Percentiles rank a stretch among this genome's conserved stretches.
Evolutionary conservation across 1,140 invertebrate species (phyloP).

Genomic region (Holcopasites calliopsidis): DNA sequence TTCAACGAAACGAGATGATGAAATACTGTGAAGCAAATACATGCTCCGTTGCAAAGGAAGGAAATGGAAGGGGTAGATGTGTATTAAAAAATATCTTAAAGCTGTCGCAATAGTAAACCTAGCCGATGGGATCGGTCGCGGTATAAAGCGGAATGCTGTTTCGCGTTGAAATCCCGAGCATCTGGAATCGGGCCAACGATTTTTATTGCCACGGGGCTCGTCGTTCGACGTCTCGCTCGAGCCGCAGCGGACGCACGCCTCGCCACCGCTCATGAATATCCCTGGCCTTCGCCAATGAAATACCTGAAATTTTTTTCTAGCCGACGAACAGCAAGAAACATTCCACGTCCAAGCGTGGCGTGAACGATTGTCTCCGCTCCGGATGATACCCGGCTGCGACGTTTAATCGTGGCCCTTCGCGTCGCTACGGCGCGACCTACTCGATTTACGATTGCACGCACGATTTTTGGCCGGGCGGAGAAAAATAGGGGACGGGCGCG

Average conservation of each 20-base stretch:
- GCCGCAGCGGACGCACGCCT: neutral
- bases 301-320: slow-evolving; percentile 5
- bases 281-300: slow-evolving; percentile 44
- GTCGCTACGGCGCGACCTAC: slow-evolving; percentile 9
- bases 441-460: neutral
- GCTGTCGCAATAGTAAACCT: too few relatives aligned
- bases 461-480: neutral
- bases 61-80: slow-evolving; percentile 9
- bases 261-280: slow-evolving; percentile 47
- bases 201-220: slow-evolving; percentile 49
- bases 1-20: too few relatives aligned
- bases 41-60: too few relatives aligned
- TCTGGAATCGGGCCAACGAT: slow-evolving; percentile 57
- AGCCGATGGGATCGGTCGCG: slow-evolving; percentile 25
- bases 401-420: neutral
- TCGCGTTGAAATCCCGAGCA: slow-evolving; percentile 49
- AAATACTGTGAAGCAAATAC: too few relatives aligned
- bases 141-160: slow-evolving; percentile 44
- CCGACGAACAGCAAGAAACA: slow-evolving; percentile 10
- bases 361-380: neutral
- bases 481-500: neutral
- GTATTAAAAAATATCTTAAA: slow-evolving; percentile 55
- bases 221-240: slow-evolving; percentile 44
- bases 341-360: neutral
- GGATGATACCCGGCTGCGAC: neutral